Conservation (phyloP, 64 coral and sea anemone genomes). For the Montipora efflorescens region DNA sequence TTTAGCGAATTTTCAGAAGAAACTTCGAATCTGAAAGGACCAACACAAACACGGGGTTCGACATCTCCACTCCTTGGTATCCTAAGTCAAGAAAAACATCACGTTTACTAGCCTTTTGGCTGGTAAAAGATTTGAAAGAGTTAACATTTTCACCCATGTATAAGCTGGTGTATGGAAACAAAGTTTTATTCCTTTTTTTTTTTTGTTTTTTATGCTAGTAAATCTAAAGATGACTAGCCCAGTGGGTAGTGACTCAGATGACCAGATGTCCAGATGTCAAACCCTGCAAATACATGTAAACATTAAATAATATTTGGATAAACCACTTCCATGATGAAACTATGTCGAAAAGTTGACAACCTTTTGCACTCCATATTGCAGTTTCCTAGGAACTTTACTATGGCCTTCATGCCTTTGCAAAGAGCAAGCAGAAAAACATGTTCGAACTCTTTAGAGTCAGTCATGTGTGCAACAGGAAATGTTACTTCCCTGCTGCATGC, state of each 20-base stretch:
- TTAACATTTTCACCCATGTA: background rate
- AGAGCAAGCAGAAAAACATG: slow-evolving; percentile 48
- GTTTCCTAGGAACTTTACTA: background rate
- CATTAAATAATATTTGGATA: background rate
- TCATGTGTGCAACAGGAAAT: slow-evolving; percentile 82
- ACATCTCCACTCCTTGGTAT: background rate
- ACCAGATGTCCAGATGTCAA: background rate
- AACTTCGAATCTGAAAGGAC: background rate
- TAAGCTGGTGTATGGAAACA: background rate
- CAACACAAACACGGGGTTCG: background rate
- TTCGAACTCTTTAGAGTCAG: slow-evolving; percentile 21
- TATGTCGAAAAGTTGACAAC: background rate
- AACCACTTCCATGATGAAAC: background rate
- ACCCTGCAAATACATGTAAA: background rate
- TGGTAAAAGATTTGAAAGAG: background rate
- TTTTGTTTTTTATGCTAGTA: background rate
- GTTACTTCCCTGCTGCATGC: slow-evolving; percentile 64
- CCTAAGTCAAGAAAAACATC: background rate
- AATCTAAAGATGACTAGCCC: background rate
- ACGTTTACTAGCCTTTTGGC: background rate
- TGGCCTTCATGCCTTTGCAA: background rate
- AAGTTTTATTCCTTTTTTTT: background rate
- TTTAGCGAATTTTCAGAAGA: background rate
- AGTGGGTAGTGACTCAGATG: background rate
- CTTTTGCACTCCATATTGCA: background rate